These are phyloP conservation scores for Metallyticus violacea DNA, from an alignment of 2,888 invertebrate genomes.

Conservation along the genomic window DNA sequence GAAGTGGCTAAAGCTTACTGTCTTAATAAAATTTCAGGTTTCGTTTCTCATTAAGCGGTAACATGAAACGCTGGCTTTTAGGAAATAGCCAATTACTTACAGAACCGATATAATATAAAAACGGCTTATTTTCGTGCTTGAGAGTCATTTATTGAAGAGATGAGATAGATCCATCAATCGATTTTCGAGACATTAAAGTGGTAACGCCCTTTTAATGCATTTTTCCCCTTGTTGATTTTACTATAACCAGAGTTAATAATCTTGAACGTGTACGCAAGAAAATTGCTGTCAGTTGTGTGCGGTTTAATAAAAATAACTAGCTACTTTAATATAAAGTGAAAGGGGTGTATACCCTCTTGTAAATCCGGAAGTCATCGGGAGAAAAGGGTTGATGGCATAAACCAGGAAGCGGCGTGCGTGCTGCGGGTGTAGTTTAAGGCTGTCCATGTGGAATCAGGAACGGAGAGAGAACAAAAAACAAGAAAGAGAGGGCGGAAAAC, in stretches of 20 bases:
- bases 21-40: no score
- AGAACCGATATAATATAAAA: neutral
- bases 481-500: neutral
- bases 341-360: neutral
- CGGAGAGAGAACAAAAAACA: neutral
- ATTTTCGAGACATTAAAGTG: neutral
- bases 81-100: neutral
- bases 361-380: neutral
- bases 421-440: neutral
- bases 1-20: no score
- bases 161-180: neutral
- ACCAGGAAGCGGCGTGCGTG: neutral
- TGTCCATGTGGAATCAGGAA: neutral
- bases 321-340: neutral
- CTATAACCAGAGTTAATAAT: neutral
- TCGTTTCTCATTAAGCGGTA: no score
- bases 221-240: neutral
- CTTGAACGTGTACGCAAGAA: neutral
- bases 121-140: neutral
- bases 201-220: neutral
- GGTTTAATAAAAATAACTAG: neutral
- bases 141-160: neutral
- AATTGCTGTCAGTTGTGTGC: neutral
- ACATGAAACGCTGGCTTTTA: neutral
- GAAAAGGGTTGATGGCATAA: neutral